Percentiles rank a stretch among this genome's conserved stretches.
Conservation (phyloP, 2,113 vertebrate species). For the Oryctolagus cuniculus region DNA sequence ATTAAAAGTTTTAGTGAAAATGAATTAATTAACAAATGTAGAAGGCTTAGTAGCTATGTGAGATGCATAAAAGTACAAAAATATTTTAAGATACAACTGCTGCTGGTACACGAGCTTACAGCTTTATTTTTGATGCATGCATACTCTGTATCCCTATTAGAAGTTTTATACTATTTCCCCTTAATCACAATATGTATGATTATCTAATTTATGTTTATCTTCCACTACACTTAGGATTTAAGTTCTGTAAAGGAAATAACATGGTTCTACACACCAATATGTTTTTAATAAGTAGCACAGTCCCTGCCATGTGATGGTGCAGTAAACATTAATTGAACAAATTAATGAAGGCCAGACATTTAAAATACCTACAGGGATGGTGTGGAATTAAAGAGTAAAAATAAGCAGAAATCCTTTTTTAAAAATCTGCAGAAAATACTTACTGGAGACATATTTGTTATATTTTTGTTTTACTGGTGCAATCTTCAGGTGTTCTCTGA, state of each 20-base stretch:
- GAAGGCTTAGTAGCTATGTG: not conserved
- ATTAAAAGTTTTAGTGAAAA: conserved; percentile 15
- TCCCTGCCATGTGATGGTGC: not conserved
- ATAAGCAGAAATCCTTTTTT: not conserved
- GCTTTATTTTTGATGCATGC: not conserved
- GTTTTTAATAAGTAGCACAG: not conserved
- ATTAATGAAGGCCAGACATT: not conserved
- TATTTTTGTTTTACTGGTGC: not conserved
- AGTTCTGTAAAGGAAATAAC: not conserved
- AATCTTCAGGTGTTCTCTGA: not conserved
- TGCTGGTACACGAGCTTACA: not conserved
- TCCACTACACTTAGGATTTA: not conserved
- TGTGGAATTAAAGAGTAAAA: not conserved
- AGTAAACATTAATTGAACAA: conserved; percentile 32
- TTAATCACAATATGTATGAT: not conserved
- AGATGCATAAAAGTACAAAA: not conserved
- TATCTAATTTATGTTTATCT: not conserved
- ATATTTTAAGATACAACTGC: not conserved
- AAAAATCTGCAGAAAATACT: not conserved
- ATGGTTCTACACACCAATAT: not conserved
- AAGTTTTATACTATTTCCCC: not conserved
- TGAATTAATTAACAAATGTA: not conserved
- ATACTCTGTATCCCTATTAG: not conserved
- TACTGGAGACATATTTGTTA: not conserved
- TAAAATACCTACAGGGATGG: not conserved